A percentile compares a stretch with the other conserved stretches of the same genome.
Evolutionary conservation across 2,797 vertebrate species (phyloP).

Genomic region (Enteromius mattozi): DNA sequence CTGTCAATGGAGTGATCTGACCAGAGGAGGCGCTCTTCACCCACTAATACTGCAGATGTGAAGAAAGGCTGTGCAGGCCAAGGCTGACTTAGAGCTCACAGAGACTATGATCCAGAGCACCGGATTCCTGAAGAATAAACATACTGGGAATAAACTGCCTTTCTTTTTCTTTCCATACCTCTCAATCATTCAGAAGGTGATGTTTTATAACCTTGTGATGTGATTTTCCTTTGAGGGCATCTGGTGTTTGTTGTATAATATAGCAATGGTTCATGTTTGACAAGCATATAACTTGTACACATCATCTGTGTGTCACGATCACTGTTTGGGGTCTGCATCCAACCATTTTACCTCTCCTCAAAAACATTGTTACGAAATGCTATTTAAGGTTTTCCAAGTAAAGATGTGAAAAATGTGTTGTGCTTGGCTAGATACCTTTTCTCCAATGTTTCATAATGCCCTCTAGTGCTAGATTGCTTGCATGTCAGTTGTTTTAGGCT

Average conservation of each 20-base stretch:
- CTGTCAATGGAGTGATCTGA: slow-evolving; percentile 77
- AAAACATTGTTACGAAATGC: neutral
- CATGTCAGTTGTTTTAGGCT: neutral
- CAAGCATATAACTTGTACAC: neutral
- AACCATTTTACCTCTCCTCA: neutral
- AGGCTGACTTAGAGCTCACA: neutral
- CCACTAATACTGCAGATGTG: slow-evolving; percentile 4
- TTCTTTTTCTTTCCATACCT: neutral
- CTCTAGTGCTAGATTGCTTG: slow-evolving; percentile 11
- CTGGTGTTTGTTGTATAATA: neutral
- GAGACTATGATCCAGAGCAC: neutral
- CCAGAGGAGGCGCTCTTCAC: slow-evolving; percentile 28
- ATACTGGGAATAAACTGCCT: neutral
- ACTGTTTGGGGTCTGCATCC: neutral
- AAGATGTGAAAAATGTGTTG: slow-evolving; percentile 2
- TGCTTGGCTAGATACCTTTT: neutral
- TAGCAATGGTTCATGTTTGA: neutral
- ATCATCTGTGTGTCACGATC: neutral
- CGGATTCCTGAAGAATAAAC: neutral
- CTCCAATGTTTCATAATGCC: neutral
- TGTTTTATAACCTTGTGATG: neutral
- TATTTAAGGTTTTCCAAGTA: neutral
- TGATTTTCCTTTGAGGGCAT: neutral
- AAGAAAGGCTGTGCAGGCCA: neutral
- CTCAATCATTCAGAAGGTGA: neutral